These are phyloP conservation scores for Ophioderma brevispina DNA, from an alignment of 35 echinoderm and acorn worm genomes.

Conservation along the genomic window DNA sequence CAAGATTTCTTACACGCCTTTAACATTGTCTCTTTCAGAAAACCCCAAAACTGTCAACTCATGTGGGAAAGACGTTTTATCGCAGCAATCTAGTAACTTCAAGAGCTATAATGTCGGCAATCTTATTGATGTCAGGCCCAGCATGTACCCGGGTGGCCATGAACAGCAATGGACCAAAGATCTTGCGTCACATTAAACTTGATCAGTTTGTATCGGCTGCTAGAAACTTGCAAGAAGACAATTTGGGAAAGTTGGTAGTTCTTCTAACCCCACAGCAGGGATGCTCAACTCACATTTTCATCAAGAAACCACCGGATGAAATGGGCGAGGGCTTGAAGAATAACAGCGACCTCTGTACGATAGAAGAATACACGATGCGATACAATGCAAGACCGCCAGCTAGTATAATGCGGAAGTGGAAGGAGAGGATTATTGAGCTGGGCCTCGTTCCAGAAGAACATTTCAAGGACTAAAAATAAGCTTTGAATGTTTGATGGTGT, in stretches of 20 bases:
- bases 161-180: not conserved
- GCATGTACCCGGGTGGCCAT: not conserved
- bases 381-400: not conserved
- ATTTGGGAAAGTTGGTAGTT: not conserved
- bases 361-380: not conserved
- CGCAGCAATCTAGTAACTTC: too few species aligned
- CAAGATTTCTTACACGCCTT: too few species aligned
- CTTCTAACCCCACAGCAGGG: not conserved
- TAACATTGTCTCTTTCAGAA: not conserved
- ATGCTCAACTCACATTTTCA: not conserved
- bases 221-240: not conserved
- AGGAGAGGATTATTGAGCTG: not conserved
- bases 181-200: not conserved
- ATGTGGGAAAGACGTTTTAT: too few species aligned
- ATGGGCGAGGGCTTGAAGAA: not conserved
- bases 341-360: not conserved
- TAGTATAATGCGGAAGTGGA: not conserved
- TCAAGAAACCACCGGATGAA: not conserved
- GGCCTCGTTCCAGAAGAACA: not conserved
- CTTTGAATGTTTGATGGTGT: too few species aligned
- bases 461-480: not conserved
- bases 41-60: not conserved
- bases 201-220: not conserved
- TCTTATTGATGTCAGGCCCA: not conserved
- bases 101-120: not conserved